These are phyloP conservation scores for Apamea sordens DNA, from an alignment of 2,888 invertebrate species.

Conservation along the genomic window DNA sequence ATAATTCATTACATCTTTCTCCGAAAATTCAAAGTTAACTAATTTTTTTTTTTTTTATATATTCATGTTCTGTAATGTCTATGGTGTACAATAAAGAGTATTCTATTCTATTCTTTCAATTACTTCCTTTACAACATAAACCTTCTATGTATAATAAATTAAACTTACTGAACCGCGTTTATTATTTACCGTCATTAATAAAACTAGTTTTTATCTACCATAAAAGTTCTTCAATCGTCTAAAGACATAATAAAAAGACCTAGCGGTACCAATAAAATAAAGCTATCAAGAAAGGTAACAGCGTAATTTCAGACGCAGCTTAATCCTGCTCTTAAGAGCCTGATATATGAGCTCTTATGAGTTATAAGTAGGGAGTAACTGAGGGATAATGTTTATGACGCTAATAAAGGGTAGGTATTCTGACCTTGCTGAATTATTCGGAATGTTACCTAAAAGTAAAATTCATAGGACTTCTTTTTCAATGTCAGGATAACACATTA, in stretches of 20 bases:
- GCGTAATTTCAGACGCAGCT: conserved; percentile 41
- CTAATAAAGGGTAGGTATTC: conserved; percentile 5
- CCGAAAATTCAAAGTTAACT: not conserved
- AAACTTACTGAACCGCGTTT: conserved; percentile 8
- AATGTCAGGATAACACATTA: not conserved
- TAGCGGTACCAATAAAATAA: conserved; percentile 34
- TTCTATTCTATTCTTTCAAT: too few species aligned
- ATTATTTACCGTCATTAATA: conserved; percentile 25
- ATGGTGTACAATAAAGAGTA: too few species aligned
- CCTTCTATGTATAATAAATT: conserved; percentile 3
- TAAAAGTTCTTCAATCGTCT: conserved; percentile 46
- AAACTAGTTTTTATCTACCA: conserved; percentile 45
- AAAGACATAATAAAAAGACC: conserved; percentile 33
- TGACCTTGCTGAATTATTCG: not conserved
- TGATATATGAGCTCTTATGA: conserved; percentile 52
- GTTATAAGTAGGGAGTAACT: conserved; percentile 19
- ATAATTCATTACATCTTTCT: not conserved
- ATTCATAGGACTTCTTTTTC: not conserved
- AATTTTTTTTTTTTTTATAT: too few species aligned
- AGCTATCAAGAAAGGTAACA: conserved; percentile 30
- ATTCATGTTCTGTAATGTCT: too few species aligned
- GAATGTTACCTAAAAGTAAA: not conserved
- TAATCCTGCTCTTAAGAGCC: conserved; percentile 31
- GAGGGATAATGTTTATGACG: conserved; percentile 12
- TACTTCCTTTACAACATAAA: not conserved